Percentiles rank a stretch among this genome's conserved stretches.
These are phyloP conservation scores for Periophthalmus modestus DNA, from an alignment of 2,113 vertebrate genomes.

Conservation along the genomic window DNA sequence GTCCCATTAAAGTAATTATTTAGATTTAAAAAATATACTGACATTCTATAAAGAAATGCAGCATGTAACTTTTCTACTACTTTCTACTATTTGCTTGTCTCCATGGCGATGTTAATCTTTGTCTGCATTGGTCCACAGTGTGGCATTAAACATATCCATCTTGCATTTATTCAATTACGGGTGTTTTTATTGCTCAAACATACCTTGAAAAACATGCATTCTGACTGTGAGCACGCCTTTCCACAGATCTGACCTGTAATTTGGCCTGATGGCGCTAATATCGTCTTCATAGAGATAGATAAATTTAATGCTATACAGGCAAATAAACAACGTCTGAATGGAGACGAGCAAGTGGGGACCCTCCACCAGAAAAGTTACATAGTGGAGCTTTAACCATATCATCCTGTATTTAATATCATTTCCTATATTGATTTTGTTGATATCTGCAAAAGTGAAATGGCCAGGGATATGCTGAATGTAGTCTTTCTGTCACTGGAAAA, in stretches of 20 bases:
- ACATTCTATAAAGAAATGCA: neutral
- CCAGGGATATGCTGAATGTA: conserved; percentile 7
- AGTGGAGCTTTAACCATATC: neutral
- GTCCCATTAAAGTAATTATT: neutral
- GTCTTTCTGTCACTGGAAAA: conserved; percentile 2
- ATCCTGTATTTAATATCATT: neutral
- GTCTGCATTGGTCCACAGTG: neutral
- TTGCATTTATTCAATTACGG: too few species aligned
- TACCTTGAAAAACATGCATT: neutral
- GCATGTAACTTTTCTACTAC: neutral
- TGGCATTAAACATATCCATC: too few species aligned
- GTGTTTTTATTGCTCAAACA: too few species aligned
- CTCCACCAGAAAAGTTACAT: neutral
- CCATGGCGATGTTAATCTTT: neutral
- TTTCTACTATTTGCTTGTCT: neutral
- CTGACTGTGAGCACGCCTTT: too few species aligned
- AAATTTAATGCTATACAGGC: neutral
- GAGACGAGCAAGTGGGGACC: neutral
- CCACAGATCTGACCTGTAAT: too few species aligned
- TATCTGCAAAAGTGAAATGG: neutral
- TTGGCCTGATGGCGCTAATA: too few species aligned
- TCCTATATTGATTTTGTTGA: neutral
- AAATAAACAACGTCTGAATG: neutral
- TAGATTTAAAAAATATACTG: neutral
- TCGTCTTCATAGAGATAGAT: too few species aligned